Conservation (phyloP, 2,888 invertebrate species). For the Hirtodrosophila histrioides region DNA sequence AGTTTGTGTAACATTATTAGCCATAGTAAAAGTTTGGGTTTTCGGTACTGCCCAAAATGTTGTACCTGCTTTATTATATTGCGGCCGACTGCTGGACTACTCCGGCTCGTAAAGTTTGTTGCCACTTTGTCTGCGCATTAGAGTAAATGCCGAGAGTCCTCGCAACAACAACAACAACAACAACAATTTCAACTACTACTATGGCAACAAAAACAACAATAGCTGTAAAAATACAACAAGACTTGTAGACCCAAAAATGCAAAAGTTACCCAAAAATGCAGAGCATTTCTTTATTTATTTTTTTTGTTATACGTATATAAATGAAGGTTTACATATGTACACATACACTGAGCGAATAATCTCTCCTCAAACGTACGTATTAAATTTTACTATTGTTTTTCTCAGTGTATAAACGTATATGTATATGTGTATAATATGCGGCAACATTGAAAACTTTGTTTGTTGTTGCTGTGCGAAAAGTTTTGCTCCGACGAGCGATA, state of each 20-base stretch:
- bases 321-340: slow-evolving; percentile 20
- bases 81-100: slow-evolving; percentile 31
- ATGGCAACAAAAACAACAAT: slow-evolving; percentile 34
- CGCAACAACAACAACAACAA: slow-evolving; percentile 15
- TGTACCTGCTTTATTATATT: slow-evolving; percentile 74
- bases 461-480: slow-evolving; percentile 48
- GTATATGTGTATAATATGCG: slow-evolving; percentile 59
- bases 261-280: slow-evolving; percentile 59
- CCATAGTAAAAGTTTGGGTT: slow-evolving; percentile 71
- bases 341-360: slow-evolving; percentile 1
- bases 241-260: slow-evolving; percentile 56
- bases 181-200: slow-evolving; percentile 20
- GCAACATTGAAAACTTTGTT: slow-evolving; percentile 70
- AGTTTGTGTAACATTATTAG: slow-evolving; percentile 75
- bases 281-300: slow-evolving; percentile 36
- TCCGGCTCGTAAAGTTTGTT: slow-evolving; percentile 66
- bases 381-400: neutral
- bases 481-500: slow-evolving; percentile 51
- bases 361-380: neutral
- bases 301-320: slow-evolving; percentile 26
- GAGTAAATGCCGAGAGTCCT: slow-evolving; percentile 54
- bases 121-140: slow-evolving; percentile 70
- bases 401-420: neutral
- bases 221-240: slow-evolving; percentile 51
- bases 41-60: slow-evolving; percentile 56